Base-by-base conservation (phyloP, 2,888 invertebrate genomes). In the Metellina segmentata region DNA sequence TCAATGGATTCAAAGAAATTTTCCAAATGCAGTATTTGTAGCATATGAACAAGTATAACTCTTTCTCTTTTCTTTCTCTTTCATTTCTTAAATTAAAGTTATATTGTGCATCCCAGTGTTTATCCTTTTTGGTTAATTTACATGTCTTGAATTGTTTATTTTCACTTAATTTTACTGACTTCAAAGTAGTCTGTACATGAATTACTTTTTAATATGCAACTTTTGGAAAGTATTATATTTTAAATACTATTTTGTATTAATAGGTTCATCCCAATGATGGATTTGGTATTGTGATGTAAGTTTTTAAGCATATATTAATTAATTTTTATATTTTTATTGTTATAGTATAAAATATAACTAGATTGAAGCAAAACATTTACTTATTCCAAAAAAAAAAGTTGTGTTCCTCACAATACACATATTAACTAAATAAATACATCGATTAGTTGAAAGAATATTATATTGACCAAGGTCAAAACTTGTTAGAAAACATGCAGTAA, bases 21-120 rank as follows among this genome's bases (percentile, higher is more conserved):
- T 95, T 93, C 82, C 92, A n/a, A 94, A 95, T 93, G 94, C 94
- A 70, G 93, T 94, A 7, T 95, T 95, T 94, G 94, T 95, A 9
- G 94, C 95, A 34, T 96, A 95, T 94, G 96, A 96, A 93, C 95
- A 95, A 94, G 92, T 92, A 90, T 75, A 74, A 72, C 72, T 61
- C 6, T 51, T 19, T 34, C n/a, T n/a, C n/a, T 34, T 13, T 6
- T 48, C 9, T 74, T 61, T 77, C 20, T 53, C 9, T 11, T 74
- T 0, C 69, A 69, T 52, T 34, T 34, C 34, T 34, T 34, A 34
- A 34, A 34, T 34, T 34, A 34, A 34, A 34, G 34, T 34, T 34
- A 34, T 34, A 34, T 34, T 1, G 34, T 34, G 1, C 34, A 34
- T 34, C 4, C 4, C 34, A 34, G 34, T 34, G 34, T 34, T 34